A percentile compares a stretch with the other conserved stretches of the same genome.
phyloP scores from a whole-genome alignment of 1,140 invertebrate species.

The Cyclargus thomasi region DNA sequence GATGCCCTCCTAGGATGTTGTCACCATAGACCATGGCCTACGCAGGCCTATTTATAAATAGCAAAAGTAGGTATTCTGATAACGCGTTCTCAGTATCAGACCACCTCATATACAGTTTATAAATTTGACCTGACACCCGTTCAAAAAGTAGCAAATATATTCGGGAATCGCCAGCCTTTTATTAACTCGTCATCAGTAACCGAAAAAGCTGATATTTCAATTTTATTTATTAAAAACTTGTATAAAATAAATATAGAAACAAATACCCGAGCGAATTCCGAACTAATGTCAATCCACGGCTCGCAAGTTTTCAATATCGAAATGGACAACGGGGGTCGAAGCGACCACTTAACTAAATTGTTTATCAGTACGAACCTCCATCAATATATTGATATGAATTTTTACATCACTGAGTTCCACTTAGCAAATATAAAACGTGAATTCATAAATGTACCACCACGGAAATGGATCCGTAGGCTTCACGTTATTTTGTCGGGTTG shows the following conservation, averaged over 20 bases:
- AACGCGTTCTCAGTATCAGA: no score
- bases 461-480: no score
- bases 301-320: slow-evolving; percentile 9
- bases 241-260: neutral
- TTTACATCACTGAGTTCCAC: slow-evolving; percentile 2
- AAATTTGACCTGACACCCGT: no score
- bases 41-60: no score
- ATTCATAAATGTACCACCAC: neutral
- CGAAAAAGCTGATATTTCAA: neutral
- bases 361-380: slow-evolving; percentile 1
- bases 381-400: slow-evolving; percentile 5
- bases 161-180: no score
- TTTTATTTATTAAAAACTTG: neutral
- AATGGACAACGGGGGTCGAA: slow-evolving; percentile 1
- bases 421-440: neutral
- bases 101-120: no score
- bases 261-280: neutral
- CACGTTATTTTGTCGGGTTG: no score
- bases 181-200: neutral
- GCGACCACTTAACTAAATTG: slow-evolving; percentile 12
- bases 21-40: no score
- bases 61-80: no score
- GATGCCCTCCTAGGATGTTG: no score
- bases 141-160: no score
- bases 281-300: slow-evolving; percentile 2